Base-by-base conservation (phyloP, 2,113 vertebrate genomes). In the Tenebrosternarchus preto region DNA sequence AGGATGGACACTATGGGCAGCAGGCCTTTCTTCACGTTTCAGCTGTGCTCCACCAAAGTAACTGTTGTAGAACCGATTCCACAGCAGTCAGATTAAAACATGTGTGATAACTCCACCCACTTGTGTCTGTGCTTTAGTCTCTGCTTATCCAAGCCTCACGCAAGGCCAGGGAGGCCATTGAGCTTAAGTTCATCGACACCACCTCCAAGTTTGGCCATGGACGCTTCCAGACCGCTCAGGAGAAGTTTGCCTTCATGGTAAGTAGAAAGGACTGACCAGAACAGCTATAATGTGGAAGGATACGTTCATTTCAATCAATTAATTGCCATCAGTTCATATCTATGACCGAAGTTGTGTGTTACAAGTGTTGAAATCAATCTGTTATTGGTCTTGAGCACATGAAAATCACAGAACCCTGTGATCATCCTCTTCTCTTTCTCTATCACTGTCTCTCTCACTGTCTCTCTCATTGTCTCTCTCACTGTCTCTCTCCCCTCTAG, bases 221-320 rank as follows among this genome's bases (percentile, higher is more conserved):
- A 0, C 96, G 97, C 78, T 99, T 99, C 96, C 97, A 99, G 95
- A 99, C 98, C 0, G 83, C 94, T 78, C 97, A 99, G 82, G 98
- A 99, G 75, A 99, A 99, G 93, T 98, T 98, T 81, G 93, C 93
- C 0, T 99, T 99, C 87, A 99, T 99, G 98, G 98, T 99, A 87
- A 92, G 93, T 64, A 56, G 33, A 29, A 12, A 7, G 27, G 4
- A 27, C 43, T 2, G 1, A 19, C 27, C 8, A 33, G 29, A 31
- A 33, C 22, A 66, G 19, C 1, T 17, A 1, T 19, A 16, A 36
- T 19, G 61, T 31, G 2, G 9, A 4, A 64, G 61, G 29, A 3
- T 17, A 55, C 2, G 11, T 15, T 50, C n/a, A 29, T 66, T 46
- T 24, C 2, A 24, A 27, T 64, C 6, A 1, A 3, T 29, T 53